A percentile compares a stretch with the other conserved stretches of the same genome.
phyloP scores from a whole-genome alignment of 1,140 invertebrate genomes.

The Drosophila parabipectinata region DNA sequence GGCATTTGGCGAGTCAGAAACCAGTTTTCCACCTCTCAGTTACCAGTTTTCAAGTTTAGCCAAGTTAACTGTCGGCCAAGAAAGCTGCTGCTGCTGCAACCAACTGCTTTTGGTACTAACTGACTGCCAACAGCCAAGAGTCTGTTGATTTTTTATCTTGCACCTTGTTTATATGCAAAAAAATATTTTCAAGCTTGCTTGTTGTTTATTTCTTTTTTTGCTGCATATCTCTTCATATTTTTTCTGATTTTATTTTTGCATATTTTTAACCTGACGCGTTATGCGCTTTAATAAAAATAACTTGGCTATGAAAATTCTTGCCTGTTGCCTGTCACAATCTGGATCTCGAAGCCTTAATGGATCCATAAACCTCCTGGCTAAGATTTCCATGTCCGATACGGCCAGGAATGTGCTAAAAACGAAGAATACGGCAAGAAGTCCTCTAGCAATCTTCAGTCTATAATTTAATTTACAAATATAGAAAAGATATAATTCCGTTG shows the following conservation, averaged over 20 bases:
- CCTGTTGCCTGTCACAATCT: constrained; percentile 41
- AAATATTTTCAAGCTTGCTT: constrained; percentile 64
- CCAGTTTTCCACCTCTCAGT: constrained; percentile 51
- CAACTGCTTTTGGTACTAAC: constrained; percentile 55
- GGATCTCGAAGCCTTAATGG: constrained; percentile 46
- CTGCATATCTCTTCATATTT: neutral
- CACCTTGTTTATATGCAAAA: constrained; percentile 72
- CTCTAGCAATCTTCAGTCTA: neutral
- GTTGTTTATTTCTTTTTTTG: constrained; percentile 33
- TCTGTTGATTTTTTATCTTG: constrained; percentile 55
- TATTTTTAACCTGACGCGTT: constrained; percentile 4
- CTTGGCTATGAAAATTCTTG: constrained; percentile 36
- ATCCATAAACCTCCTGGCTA: constrained; percentile 36
- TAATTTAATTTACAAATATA: neutral
- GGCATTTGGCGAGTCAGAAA: constrained; percentile 68
- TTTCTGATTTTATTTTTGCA: constrained; percentile 22
- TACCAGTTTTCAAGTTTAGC: constrained; percentile 80
- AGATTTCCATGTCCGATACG: constrained; percentile 23
- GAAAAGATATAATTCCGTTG: neutral
- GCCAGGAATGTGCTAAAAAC: constrained; percentile 16
- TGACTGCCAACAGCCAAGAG: constrained; percentile 16
- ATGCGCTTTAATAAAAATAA: constrained; percentile 59
- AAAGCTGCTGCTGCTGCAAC: constrained; percentile 46
- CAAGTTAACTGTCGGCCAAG: constrained; percentile 45
- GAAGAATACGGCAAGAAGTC: neutral